Base-by-base conservation (phyloP, 2,888 invertebrate genomes). In the Leptogaster cylindrica region DNA sequence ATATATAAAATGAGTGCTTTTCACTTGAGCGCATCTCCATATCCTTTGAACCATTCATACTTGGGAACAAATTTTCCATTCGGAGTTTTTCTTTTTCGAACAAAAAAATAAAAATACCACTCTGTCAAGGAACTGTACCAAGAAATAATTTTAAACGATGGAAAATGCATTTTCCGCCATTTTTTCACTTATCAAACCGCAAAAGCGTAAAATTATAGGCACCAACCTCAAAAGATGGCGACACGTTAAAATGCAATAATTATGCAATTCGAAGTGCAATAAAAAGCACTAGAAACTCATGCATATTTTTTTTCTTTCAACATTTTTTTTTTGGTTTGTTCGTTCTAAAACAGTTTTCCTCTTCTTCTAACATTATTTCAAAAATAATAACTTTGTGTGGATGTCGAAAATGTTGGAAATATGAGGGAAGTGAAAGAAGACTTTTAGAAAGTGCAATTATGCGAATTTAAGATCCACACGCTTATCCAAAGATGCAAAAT, bases 261-360 rank as follows among this genome's bases (percentile, higher is more conserved):
- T 68, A 68, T 65, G 66, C 68, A 66, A 66, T 68, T 68, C 65
- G 65, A 68, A 64, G 51, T 51, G 51, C 61, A 41, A 61, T 61
- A 61, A 61, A 61, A 61, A 44, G 61, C 61, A 61, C 61, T 61
- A 16, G 23, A 44, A 44, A 39, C 16, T n/a, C 41, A 27, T n/a
- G 6, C 14, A 12, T n/a, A 23, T 58, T 44, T 61, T 44, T 61
- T 4, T 18, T 61, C 10, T 8, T 20, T 44, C 23, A 18, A 8
- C 6, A 12, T 44, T 27, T 27, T 27, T 61, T 61, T 14, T n/a
- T n/a, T n/a, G n/a, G n/a, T n/a, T n/a, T n/a, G n/a, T n/a, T n/a
- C n/a, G n/a, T n/a, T n/a, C n/a, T n/a, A n/a, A n/a, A n/a, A n/a
- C n/a, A n/a, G n/a, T n/a, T 33, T 33, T 33, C 33, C 8, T n/a